A percentile compares a stretch with the other conserved stretches of the same genome.
These are phyloP conservation scores for Chloropsis hardwickii DNA, from an alignment of 2,113 vertebrate species.

Conservation along the genomic window DNA sequence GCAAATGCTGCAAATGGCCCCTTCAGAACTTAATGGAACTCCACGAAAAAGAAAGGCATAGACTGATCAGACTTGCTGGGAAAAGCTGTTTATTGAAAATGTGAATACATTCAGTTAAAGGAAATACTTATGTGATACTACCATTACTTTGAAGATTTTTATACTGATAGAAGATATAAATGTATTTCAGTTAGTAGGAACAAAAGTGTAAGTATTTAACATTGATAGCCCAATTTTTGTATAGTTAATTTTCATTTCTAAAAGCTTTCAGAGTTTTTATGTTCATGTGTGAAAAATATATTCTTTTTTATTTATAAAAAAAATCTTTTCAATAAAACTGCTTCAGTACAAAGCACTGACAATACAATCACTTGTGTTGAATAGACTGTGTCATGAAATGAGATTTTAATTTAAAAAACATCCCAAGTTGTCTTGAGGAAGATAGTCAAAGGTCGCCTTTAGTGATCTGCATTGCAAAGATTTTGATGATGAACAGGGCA, in stretches of 20 bases:
- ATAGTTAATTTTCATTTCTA: constrained; percentile 58
- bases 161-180: constrained; percentile 43
- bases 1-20: not conserved
- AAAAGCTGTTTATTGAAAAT: not conserved
- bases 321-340: constrained; percentile 62
- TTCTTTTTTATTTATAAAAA: constrained; percentile 65
- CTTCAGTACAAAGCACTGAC: constrained; percentile 9
- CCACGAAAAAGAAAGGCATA: constrained; percentile 58
- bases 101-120: constrained; percentile 2
- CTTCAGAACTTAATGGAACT: constrained; percentile 47
- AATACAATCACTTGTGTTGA: not conserved
- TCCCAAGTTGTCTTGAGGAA: not conserved
- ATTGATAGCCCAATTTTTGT: constrained; percentile 49
- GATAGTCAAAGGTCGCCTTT: not conserved
- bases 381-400: not conserved
- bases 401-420: not conserved
- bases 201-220: constrained; percentile 51
- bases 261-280: constrained; percentile 45
- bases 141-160: constrained; percentile 29
- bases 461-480: not conserved
- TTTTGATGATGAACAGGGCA: not conserved
- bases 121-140: not conserved
- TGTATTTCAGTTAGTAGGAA: constrained; percentile 48
- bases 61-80: not conserved
- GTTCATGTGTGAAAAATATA: constrained; percentile 52